Percentiles rank a stretch among this genome's conserved stretches.
Evolutionary conservation across 2,797 vertebrate species (phyloP).

Genomic region (Eutrigla gurnardus): DNA sequence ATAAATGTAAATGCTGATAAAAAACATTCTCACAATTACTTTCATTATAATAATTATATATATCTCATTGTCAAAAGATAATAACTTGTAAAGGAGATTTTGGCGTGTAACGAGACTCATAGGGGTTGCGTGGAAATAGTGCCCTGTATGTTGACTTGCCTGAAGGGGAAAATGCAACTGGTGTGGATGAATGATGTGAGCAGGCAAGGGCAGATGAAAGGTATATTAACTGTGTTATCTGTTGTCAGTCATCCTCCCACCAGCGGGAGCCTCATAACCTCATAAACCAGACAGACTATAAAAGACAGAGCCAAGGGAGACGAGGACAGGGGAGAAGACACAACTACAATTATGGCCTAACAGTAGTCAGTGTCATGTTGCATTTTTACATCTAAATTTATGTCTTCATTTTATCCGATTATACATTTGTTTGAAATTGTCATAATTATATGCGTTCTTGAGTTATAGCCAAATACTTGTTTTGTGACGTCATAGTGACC

Average conservation of each 20-base stretch:
- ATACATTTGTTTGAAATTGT: too few species aligned
- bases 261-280: not conserved
- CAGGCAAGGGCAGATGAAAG: constrained; percentile 20
- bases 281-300: not conserved
- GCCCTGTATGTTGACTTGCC: not conserved
- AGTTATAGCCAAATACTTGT: too few species aligned
- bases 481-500: not conserved
- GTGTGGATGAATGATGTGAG: constrained; percentile 9
- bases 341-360: too few species aligned
- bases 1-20: constrained; percentile 1
- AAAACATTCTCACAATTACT: not conserved
- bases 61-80: not conserved
- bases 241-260: constrained; percentile 18
- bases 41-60: not conserved
- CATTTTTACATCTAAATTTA: too few species aligned
- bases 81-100: constrained; percentile 8
- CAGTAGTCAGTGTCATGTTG: too few species aligned
- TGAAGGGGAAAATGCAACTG: constrained; percentile 23
- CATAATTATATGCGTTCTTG: too few species aligned
- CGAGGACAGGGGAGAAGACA: constrained; percentile 14
- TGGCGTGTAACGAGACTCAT: not conserved
- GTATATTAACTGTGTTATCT: constrained; percentile 16
- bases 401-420: too few species aligned
- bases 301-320: not conserved
- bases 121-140: not conserved